phyloP scores from a whole-genome alignment of 2,888 invertebrate species.

The Apotomis capreana region DNA sequence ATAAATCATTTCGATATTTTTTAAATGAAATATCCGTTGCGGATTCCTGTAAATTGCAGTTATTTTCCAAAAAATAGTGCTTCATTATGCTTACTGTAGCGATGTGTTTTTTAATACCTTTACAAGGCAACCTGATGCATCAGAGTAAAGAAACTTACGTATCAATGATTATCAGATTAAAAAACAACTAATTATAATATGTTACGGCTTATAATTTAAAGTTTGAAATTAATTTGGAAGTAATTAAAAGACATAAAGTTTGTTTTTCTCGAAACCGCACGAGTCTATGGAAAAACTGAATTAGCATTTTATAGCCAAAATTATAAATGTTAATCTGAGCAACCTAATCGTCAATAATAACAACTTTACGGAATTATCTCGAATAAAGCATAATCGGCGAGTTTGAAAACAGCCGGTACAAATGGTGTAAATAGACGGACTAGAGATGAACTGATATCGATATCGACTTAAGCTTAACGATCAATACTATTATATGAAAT shows the following conservation, averaged over 20 bases:
- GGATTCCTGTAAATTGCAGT: too few relatives aligned
- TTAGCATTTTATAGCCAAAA: constrained; percentile 34
- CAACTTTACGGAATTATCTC: constrained; percentile 16
- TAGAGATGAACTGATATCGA: constrained; percentile 20
- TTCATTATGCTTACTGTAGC: too few relatives aligned
- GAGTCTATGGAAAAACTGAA: constrained; percentile 3
- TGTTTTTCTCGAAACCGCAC: constrained; percentile 18
- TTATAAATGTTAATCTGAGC: constrained; percentile 16
- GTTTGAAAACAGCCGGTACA: constrained; percentile 30
- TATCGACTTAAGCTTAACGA: background rate
- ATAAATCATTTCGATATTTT: too few relatives aligned
- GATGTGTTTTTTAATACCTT: too few relatives aligned
- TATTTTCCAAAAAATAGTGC: too few relatives aligned
- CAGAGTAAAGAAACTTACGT: background rate
- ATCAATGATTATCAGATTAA: background rate
- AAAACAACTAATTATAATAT: constrained; percentile 6
- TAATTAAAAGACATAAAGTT: constrained; percentile 16
- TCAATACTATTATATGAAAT: background rate
- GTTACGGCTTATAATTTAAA: background rate
- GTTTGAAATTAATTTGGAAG: constrained; percentile 5
- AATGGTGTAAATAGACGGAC: constrained; percentile 62
- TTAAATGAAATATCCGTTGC: too few relatives aligned
- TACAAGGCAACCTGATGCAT: too few relatives aligned
- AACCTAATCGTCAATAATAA: constrained; percentile 26
- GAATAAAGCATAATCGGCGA: constrained; percentile 23